phyloP scores from a whole-genome alignment of 2,113 vertebrate species.

The Sarotherodon lohbergeri region DNA sequence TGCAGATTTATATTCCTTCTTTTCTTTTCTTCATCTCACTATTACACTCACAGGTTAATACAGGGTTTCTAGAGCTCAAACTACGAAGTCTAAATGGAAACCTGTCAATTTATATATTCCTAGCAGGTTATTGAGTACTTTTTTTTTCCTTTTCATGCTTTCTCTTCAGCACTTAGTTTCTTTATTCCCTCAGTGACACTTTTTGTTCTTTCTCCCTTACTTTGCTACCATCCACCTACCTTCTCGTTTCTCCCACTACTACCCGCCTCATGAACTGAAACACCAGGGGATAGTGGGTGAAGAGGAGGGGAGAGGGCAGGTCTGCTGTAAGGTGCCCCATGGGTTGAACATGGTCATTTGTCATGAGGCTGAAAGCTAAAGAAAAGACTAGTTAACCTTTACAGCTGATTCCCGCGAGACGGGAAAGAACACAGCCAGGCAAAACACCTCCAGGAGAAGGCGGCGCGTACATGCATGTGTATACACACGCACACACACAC shows the following conservation, averaged over 20 bases:
- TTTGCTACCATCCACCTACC: slow-evolving; percentile 10
- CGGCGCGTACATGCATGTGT: background rate
- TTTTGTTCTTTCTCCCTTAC: background rate
- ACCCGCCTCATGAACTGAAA: slow-evolving; percentile 28
- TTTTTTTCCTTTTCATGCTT: accelerated
- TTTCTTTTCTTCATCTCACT: background rate
- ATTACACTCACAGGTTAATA: background rate
- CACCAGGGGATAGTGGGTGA: background rate
- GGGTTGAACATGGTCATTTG: slow-evolving; percentile 71
- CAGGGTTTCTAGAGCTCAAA: background rate
- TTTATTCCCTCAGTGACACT: background rate
- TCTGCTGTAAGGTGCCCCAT: slow-evolving; percentile 57
- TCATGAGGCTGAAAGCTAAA: slow-evolving; percentile 73
- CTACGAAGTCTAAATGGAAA: background rate
- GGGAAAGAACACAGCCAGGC: slow-evolving; percentile 48
- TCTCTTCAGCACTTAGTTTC: background rate
- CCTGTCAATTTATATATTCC: background rate
- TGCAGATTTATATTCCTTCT: background rate
- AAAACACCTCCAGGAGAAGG: slow-evolving; percentile 59
- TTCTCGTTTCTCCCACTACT: slow-evolving; percentile 14
- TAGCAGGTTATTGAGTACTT: background rate
- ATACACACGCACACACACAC: background rate
- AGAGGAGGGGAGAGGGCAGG: slow-evolving; percentile 19
- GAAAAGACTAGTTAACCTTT: slow-evolving; percentile 76
- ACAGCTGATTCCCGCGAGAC: slow-evolving; percentile 63